These are phyloP conservation scores for Perdita meconis DNA, from an alignment of 2,888 invertebrate species.

Conservation along the genomic window DNA sequence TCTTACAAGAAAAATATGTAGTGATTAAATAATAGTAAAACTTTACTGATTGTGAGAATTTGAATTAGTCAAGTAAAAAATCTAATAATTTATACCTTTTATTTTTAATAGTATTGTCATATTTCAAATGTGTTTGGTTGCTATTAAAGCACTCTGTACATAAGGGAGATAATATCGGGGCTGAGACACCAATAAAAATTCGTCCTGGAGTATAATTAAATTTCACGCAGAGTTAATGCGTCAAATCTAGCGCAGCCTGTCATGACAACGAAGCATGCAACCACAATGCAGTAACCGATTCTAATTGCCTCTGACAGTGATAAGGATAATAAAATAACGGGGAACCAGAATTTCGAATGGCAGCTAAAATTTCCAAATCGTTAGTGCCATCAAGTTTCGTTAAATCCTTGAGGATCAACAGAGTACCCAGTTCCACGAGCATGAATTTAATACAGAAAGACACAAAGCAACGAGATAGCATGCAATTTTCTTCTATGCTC, in stretches of 20 bases:
- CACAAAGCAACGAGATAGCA: slow-evolving; percentile 1
- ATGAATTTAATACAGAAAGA: not conserved
- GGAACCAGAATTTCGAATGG: slow-evolving; percentile 22
- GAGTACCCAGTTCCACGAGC: not conserved
- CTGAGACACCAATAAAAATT: slow-evolving; percentile 66
- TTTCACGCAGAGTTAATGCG: slow-evolving; percentile 57
- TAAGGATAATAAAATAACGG: slow-evolving; percentile 52
- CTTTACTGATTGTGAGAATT: too few relatives aligned
- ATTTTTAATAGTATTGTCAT: too few relatives aligned
- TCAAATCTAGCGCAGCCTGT: slow-evolving; percentile 42
- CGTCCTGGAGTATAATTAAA: slow-evolving; percentile 67
- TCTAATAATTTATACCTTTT: too few relatives aligned
- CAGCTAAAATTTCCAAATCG: slow-evolving; percentile 2
- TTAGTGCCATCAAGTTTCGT: not conserved
- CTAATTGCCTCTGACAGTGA: slow-evolving; percentile 51
- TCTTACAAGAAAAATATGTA: too few relatives aligned
- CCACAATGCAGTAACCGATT: slow-evolving; percentile 44
- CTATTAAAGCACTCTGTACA: not conserved
- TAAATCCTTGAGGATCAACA: not conserved
- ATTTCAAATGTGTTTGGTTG: too few relatives aligned
- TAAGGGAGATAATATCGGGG: slow-evolving; percentile 23
- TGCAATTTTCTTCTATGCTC: not conserved
- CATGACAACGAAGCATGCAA: slow-evolving; percentile 9
- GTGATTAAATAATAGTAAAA: too few relatives aligned
- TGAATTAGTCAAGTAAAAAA: too few relatives aligned